These are phyloP conservation scores for Vulpes ferrilata DNA, from an alignment of 2,113 vertebrate species.

Conservation along the genomic window DNA sequence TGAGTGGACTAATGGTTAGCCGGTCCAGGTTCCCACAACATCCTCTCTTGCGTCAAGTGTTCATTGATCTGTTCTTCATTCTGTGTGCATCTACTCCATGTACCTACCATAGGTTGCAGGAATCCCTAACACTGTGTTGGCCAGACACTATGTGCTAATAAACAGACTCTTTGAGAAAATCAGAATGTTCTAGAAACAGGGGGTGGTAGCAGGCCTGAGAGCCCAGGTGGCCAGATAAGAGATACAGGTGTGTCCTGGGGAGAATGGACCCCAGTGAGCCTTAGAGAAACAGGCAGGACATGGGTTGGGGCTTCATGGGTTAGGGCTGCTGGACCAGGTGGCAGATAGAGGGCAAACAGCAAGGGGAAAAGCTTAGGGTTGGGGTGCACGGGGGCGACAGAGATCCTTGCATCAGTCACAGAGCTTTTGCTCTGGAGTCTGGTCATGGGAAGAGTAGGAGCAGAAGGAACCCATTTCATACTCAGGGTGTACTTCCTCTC, in stretches of 20 bases:
- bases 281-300: background rate
- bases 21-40: fast-evolving
- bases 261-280: background rate
- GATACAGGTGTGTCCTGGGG: background rate
- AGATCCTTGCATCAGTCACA: background rate
- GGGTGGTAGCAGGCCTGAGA: background rate
- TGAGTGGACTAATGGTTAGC: too few relatives aligned
- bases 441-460: background rate
- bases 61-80: background rate
- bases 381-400: fast-evolving
- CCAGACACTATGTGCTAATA: fast-evolving
- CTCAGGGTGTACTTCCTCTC: too few relatives aligned
- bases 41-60: background rate
- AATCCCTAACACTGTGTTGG: too few relatives aligned
- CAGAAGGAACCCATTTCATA: fast-evolving
- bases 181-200: fast-evolving
- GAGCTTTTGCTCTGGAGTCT: background rate
- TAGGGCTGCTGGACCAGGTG: background rate
- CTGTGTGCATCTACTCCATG: fast-evolving
- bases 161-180: too few relatives aligned
- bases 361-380: background rate
- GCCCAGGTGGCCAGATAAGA: background rate
- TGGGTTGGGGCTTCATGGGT: background rate
- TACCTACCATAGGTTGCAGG: fast-evolving
- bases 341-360: background rate